These are phyloP conservation scores for Salvelinus namaycush DNA, from an alignment of 2,113 vertebrate genomes.

Conservation along the genomic window DNA sequence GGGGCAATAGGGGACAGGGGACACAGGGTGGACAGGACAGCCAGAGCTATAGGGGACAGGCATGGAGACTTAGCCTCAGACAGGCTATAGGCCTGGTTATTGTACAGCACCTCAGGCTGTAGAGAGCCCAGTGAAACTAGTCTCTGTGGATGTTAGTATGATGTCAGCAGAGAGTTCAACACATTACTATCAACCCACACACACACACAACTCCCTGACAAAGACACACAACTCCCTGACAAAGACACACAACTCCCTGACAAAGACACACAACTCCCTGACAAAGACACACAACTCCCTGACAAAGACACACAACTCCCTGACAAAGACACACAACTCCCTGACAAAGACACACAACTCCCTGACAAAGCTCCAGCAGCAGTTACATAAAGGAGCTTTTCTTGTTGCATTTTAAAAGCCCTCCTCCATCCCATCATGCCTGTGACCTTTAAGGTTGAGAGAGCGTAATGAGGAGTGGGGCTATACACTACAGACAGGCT, in stretches of 20 bases:
- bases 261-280: too few species aligned
- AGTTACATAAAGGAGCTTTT: too few species aligned
- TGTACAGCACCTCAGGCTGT: neutral
- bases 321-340: neutral
- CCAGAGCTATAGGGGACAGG: neutral
- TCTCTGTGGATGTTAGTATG: neutral
- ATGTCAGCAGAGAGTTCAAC: neutral
- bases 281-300: too few species aligned
- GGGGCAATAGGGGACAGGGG: neutral
- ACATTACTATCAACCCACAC: neutral
- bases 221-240: neutral
- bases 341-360: neutral
- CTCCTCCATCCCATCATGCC: slow-evolving; percentile 13
- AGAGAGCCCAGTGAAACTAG: too few species aligned
- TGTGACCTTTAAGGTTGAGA: slow-evolving; percentile 63
- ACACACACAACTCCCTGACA: neutral
- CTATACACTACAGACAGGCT: slow-evolving; percentile 35
- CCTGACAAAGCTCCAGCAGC: neutral
- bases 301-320: too few species aligned
- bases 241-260: too few species aligned
- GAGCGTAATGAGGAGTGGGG: slow-evolving; percentile 55
- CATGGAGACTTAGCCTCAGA: neutral
- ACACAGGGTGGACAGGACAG: too few species aligned
- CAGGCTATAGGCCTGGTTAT: neutral
- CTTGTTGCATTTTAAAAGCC: too few species aligned